Evolutionary conservation across 2,888 invertebrate genomes (phyloP), one percentile per base, ranked within the genome.

Genomic region (Idaea aversata): DNA sequence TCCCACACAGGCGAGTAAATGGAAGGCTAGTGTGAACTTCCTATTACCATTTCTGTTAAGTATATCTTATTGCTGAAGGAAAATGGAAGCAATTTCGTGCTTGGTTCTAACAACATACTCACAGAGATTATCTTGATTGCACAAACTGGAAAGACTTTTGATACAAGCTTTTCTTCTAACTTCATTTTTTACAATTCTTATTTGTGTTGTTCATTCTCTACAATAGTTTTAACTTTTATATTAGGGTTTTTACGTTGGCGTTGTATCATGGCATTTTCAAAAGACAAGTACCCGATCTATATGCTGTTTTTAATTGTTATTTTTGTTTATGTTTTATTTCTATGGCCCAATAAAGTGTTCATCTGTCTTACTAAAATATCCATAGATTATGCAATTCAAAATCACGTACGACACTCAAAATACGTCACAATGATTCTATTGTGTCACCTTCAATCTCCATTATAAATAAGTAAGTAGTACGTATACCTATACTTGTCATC

Each of bases 1-100:
- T 65, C 68, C 65, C 61, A 63, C 59, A 61, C 35, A 67, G 59
- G 57, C 65, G 65, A 63, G 61, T 65, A 65, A 72, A 69, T 65
- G 60, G 63, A 67, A 65, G 57, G 57, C 59, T 58, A 64, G 62
- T 65, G 61, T 64, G 15, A 16, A 66, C 5, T 34, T 34, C 34
- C 59, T 16, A 34, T 15, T n/a, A 58, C 36, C 57, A 38, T 64
- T 64, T 34, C 62, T 57, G 34, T 34, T 61, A n/a, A n/a, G n/a
- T n/a, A 61, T 61, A 10, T 10, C 57, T 67, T n/a, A 59, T 59
- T 59, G 34, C 59, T 59, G 34, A 59, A 34, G 58, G 59, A 59
- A 59, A 59, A 59, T 59, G 16, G 59, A 59, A 59, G 59, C 34
- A 59, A 59, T 59, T 59, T 34, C 59, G 59, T 25, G 59, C 59